phyloP scores from a whole-genome alignment of 2,113 vertebrate species.

The Tinamus guttatus region DNA sequence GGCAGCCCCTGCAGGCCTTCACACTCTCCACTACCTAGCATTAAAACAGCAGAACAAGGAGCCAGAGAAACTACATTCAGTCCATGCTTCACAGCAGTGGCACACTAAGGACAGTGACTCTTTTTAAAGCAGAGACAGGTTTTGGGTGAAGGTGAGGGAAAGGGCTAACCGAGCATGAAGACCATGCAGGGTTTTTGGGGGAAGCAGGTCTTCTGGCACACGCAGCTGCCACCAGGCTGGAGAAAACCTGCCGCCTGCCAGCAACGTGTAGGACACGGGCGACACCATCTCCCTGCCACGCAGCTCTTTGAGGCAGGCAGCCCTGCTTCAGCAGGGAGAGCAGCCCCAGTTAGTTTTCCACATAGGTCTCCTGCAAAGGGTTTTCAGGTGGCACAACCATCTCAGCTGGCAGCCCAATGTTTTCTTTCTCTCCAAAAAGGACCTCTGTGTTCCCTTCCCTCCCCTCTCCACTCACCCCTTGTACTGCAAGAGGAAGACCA shows the following conservation, averaged over 20 bases:
- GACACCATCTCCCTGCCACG: not conserved
- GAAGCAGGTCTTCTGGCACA: not conserved
- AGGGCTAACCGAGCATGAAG: not conserved
- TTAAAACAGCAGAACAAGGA: not conserved
- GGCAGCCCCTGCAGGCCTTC: not conserved
- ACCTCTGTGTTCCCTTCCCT: not conserved
- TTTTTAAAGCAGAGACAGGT: not conserved
- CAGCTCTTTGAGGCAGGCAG: not conserved
- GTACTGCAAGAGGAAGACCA: slow-evolving; percentile 10
- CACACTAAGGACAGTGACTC: fast-evolving
- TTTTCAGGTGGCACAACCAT: not conserved
- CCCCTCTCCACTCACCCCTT: not conserved
- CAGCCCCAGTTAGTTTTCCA: not conserved
- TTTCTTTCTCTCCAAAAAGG: not conserved
- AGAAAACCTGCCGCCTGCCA: not conserved
- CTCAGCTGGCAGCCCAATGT: not conserved
- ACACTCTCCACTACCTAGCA: not conserved
- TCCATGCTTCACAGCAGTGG: not conserved
- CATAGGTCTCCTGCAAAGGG: slow-evolving; percentile 26
- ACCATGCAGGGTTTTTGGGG: fast-evolving
- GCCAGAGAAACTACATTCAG: fast-evolving
- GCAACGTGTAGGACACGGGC: not conserved
- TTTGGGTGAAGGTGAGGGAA: not conserved
- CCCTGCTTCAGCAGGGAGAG: not conserved
- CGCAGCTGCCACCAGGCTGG: not conserved